These are phyloP conservation scores for Poeciliopsis prolifica DNA, from an alignment of 2,113 vertebrate genomes.

Conservation along the genomic window DNA sequence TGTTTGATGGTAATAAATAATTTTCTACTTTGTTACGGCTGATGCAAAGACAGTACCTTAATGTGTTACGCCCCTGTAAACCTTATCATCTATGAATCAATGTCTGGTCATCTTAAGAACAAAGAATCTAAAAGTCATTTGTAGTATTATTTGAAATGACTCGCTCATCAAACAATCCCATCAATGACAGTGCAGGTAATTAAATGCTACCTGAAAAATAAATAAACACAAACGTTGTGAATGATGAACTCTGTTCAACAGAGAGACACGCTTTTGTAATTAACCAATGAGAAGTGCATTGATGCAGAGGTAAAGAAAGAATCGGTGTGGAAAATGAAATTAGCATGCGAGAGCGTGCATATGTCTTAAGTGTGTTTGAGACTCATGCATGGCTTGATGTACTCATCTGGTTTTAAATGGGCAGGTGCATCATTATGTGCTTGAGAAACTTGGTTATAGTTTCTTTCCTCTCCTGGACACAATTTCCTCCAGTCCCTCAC, in stretches of 20 bases:
- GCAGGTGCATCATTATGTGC: constrained; percentile 57
- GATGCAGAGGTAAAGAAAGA: constrained; percentile 27
- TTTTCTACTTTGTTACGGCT: no score
- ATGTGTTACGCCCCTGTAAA: not conserved
- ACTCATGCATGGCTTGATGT: constrained; percentile 32
- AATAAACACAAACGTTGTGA: not conserved
- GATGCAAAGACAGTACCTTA: no score
- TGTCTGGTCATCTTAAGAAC: constrained; percentile 26
- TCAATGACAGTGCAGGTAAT: not conserved
- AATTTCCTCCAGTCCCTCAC: constrained; percentile 47
- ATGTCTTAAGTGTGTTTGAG: not conserved
- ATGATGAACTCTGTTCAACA: constrained; percentile 11
- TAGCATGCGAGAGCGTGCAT: constrained; percentile 7
- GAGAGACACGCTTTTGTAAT: constrained; percentile 4
- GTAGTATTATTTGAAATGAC: constrained; percentile 15
- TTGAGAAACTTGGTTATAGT: constrained; percentile 44
- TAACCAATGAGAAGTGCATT: constrained; percentile 30
- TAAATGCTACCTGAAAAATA: not conserved
- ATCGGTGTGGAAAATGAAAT: constrained; percentile 23
- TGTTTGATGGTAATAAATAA: not conserved
- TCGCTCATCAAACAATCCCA: not conserved
- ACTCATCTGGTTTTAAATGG: constrained; percentile 53
- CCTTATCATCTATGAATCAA: constrained; percentile 27
- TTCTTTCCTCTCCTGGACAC: constrained; percentile 42
- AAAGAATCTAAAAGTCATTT: constrained; percentile 10